Evolutionary conservation across 1,140 invertebrate species (phyloP), one percentile per base, ranked within the genome.

Genomic region (Goniozus legneri): DNA sequence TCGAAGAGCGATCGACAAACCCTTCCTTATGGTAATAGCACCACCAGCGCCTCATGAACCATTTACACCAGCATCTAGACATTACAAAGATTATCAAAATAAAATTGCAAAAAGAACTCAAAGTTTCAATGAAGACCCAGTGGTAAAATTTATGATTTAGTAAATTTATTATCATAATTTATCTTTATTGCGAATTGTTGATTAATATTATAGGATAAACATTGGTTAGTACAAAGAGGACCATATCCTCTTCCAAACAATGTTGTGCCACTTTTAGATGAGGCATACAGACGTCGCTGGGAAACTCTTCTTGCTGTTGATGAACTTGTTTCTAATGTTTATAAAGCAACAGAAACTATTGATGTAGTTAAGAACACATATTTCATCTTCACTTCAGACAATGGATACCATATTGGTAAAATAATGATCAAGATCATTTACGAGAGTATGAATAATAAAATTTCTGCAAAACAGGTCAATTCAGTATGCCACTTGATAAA

Each of bases 321-420:
- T 71, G 91, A 94, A 54, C 78, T 95, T 76, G 83, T 94, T 1
- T 77, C 79, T 10, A 74, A 75, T 43, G 65, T 94, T 4, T 64
- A 91, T 10, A 56, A 74, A 2, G 62, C 76, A 16, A 64, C 92
- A 31, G 71, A 81, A 32, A 51, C 68, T 2, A 65, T 74, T 12
- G 62, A 78, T 6, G 30, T 84, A 2, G 62, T 92, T 4, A 69
- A 88, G 3, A 79, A 89, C 56, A 94, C 91, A 3, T 92, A 87
- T 61, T 64, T 94, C 1, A 83, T 94, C 35, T 91, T 86, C 56
- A 87, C 89, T 0, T 92, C 91, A 0, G 91, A 95, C 66, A 92
- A 94, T 77, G 91, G 91, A 37, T 95, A 85, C 73, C 92, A 95
- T 76, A 76, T 93, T 60, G 90, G 89, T 85, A 75, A 47, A 20